Evolutionary conservation across 2,888 invertebrate genomes (phyloP), one percentile per base, ranked within the genome.

Genomic region (Epirrhoe alternata): DNA sequence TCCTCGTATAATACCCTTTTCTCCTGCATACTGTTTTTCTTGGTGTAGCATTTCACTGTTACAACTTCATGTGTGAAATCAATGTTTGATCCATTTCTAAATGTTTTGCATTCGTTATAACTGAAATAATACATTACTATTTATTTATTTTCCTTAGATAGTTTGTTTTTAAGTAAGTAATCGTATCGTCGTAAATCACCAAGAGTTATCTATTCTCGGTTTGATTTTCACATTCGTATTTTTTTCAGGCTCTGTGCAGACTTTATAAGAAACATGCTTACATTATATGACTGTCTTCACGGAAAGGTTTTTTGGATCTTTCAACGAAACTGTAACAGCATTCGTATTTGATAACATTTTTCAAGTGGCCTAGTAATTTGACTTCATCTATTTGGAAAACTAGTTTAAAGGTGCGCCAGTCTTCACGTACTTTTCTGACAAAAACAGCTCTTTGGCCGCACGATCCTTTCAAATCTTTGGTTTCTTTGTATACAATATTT

Each of bases 271-370:
- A 50, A 50, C 10, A 0, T 61, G 80, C 74, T 47, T 45, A 58
- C 56, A n/a, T 56, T 30, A 45, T 14, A 0, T 45, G 56, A 30
- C 30, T 14, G 8, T 56, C 56, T 45, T 56, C 56, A 31, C 30
- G 14, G 24, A 66, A 56, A 52, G 59, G 58, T 8, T 45, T 30
- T 30, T 61, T 73, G 16, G 76, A 77, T 61, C 80, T 73, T 38
- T 42, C 73, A 5, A 71, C 83, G 63, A 83, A 86, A 64, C 70
- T 76, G 56, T 83, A 86, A 70, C 86, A 88, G 74, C 89, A 88
- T 12, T 51, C 49, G 50, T 73, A 73, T 60, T 63, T 70, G 47
- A 64, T 58, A 12, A 65, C 66, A 12, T 69, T 73, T 56, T 74
- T 77, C 50, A 61, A 71, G 47, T 79, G 74, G 33, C 64, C 69